Evolutionary conservation across 2,113 vertebrate genomes (phyloP).

Genomic region (Alligator mississippiensis): DNA sequence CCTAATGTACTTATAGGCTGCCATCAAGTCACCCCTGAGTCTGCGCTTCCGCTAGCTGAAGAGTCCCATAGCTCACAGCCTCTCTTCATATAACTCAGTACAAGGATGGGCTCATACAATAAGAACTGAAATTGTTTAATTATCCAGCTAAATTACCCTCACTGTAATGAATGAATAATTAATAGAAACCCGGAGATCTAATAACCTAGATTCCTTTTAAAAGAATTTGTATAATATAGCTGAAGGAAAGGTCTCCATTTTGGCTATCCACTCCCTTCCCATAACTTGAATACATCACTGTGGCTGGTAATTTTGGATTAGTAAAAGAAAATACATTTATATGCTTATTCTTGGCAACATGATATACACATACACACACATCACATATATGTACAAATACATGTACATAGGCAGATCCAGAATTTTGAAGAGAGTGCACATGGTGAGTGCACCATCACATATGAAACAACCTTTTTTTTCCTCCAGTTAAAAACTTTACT

Average conservation of each 20-base stretch:
- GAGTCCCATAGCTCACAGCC: too few relatives aligned
- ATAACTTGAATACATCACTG: background rate
- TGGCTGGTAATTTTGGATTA: background rate
- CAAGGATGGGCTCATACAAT: background rate
- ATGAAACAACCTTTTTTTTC: too few relatives aligned
- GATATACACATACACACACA: fast-evolving
- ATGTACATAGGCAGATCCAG: too few relatives aligned
- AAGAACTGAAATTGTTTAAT: background rate
- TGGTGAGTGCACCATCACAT: too few relatives aligned
- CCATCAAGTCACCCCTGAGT: too few relatives aligned
- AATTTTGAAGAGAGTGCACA: too few relatives aligned
- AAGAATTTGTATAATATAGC: background rate
- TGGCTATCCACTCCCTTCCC: background rate
- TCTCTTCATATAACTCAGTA: background rate
- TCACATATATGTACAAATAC: too few relatives aligned
- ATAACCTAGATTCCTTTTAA: background rate
- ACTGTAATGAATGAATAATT: background rate
- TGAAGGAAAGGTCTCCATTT: background rate
- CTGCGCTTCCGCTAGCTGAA: too few relatives aligned
- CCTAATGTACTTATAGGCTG: too few relatives aligned
- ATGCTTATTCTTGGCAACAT: background rate
- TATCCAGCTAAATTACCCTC: background rate
- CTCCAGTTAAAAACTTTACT: too few relatives aligned
- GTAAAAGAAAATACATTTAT: background rate
- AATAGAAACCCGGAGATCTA: background rate